Conservation (phyloP, 2,888 invertebrate species). For the Unio delphinus region DNA sequence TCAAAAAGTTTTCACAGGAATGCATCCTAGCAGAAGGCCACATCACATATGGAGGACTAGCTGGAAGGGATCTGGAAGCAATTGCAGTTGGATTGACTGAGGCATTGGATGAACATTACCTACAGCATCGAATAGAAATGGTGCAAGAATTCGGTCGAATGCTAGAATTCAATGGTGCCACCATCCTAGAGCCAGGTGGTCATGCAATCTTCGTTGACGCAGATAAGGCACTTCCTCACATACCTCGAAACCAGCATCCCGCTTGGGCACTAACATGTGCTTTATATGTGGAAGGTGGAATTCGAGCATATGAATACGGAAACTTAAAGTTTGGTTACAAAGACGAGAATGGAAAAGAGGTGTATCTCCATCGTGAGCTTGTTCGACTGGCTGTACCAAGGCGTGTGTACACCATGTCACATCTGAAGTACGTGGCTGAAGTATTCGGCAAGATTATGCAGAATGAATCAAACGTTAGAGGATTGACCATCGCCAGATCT, state of each 20-base stretch:
- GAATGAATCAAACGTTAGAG: no score
- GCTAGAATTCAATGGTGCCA: background rate
- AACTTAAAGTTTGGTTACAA: background rate
- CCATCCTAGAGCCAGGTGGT: background rate
- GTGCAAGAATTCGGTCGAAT: background rate
- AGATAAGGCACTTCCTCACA: background rate
- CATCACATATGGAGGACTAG: conserved; percentile 1
- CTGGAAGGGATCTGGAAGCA: background rate
- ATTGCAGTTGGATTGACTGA: conserved; percentile 2
- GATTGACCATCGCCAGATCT: no score
- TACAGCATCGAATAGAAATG: background rate
- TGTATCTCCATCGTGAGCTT: background rate
- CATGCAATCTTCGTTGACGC: background rate
- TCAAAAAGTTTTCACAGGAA: background rate
- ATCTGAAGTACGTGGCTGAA: background rate
- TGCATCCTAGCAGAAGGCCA: background rate
- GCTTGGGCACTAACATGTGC: conserved; percentile 1
- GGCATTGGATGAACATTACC: background rate
- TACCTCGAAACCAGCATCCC: background rate
- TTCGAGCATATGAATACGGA: background rate
- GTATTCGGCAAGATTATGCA: background rate
- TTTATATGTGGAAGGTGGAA: conserved; percentile 1
- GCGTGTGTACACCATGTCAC: background rate
- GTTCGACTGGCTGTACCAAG: background rate
- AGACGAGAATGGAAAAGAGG: background rate